These are phyloP conservation scores for Lysandra coridon DNA, from an alignment of 2,888 invertebrate species.

Conservation along the genomic window DNA sequence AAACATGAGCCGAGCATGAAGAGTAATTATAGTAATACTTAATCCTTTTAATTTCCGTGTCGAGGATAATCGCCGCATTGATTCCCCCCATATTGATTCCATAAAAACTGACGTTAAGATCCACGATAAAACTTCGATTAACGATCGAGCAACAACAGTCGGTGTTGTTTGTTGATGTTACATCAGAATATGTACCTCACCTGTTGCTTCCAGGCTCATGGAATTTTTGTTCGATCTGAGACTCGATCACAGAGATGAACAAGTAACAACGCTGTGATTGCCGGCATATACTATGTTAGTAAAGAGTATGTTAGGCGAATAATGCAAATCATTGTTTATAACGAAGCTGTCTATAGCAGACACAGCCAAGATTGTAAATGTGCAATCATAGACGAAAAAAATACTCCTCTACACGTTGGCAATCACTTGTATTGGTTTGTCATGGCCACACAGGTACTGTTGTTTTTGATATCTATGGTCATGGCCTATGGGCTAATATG, in stretches of 20 bases:
- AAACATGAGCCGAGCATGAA: background rate
- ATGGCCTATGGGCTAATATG: too few relatives aligned
- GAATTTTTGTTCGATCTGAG: background rate
- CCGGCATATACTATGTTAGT: too few relatives aligned
- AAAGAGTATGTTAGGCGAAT: too few relatives aligned
- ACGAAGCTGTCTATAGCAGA: too few relatives aligned
- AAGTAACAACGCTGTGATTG: too few relatives aligned
- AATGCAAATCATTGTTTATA: too few relatives aligned
- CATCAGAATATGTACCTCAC: background rate
- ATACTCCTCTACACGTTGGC: background rate
- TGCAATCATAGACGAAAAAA: background rate
- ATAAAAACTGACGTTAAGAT: slow-evolving; percentile 11
- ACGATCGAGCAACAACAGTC: background rate
- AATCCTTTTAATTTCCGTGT: background rate
- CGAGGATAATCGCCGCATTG: background rate
- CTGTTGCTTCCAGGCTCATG: background rate
- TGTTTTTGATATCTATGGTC: too few relatives aligned
- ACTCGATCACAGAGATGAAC: too few relatives aligned
- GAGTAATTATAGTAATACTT: background rate
- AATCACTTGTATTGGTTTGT: background rate
- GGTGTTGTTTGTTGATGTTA: background rate
- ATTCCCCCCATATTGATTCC: slow-evolving; percentile 16
- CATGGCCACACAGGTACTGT: too few relatives aligned
- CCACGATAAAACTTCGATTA: background rate
- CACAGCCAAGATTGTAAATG: background rate